phyloP scores from a whole-genome alignment of 2,113 vertebrate genomes.

The Myiagra hebetior region DNA sequence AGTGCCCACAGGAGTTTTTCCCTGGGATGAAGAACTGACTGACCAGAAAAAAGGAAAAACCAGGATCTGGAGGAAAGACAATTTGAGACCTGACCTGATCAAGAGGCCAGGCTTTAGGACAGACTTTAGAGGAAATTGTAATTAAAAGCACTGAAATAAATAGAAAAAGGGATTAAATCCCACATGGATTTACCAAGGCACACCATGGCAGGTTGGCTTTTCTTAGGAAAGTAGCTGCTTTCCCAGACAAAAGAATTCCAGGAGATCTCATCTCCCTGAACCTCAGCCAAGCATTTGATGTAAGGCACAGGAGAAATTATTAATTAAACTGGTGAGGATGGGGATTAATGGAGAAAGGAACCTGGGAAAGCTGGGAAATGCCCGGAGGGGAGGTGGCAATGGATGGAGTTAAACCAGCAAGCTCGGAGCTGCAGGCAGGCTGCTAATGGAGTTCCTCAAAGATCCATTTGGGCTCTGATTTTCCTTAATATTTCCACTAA shows the following conservation, averaged over 20 bases:
- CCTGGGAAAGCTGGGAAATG: slow-evolving; percentile 42
- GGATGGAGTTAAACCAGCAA: slow-evolving; percentile 27
- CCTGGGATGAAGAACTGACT: neutral
- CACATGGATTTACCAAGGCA: neutral
- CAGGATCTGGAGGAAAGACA: neutral
- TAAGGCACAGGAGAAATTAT: slow-evolving; percentile 58
- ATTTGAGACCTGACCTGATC: neutral
- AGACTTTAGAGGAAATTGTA: slow-evolving; percentile 1
- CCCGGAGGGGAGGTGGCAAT: slow-evolving; percentile 37
- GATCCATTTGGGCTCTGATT: slow-evolving; percentile 52
- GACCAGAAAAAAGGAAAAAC: neutral
- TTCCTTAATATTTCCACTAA: slow-evolving; percentile 55
- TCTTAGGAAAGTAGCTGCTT: neutral
- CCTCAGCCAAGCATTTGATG: slow-evolving; percentile 30
- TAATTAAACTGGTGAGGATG: slow-evolving; percentile 56
- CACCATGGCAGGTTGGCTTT: neutral
- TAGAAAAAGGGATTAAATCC: slow-evolving; percentile 8
- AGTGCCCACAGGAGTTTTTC: neutral
- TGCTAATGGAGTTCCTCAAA: slow-evolving; percentile 51
- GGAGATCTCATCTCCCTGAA: slow-evolving; percentile 47
- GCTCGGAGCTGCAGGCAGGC: slow-evolving; percentile 41
- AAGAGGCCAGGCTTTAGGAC: neutral
- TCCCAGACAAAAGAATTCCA: slow-evolving; percentile 43
- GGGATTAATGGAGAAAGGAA: slow-evolving; percentile 56
- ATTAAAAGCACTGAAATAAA: slow-evolving; percentile 39